These are phyloP conservation scores for Trichonephila inaurata DNA, from an alignment of 1,140 invertebrate genomes.

Conservation along the genomic window DNA sequence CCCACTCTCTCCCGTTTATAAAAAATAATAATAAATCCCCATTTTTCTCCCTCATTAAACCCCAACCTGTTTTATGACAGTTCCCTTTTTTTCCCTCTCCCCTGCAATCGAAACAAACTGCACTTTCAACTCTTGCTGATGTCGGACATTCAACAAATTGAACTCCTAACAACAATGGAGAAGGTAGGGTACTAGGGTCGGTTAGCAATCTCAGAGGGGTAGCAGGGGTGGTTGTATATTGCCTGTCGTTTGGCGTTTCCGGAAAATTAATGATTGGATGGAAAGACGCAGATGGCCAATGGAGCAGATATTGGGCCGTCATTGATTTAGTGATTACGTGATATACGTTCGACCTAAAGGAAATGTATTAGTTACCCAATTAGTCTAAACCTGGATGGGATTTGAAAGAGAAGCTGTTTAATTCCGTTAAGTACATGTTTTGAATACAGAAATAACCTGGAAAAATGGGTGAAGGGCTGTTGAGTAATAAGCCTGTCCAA, in stretches of 20 bases:
- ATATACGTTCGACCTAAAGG: background rate
- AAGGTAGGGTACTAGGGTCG: background rate
- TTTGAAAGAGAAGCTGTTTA: slow-evolving; percentile 10
- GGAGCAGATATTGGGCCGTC: slow-evolving; percentile 57
- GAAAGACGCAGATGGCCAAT: slow-evolving; percentile 51
- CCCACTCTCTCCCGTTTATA: no score
- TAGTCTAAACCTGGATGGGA: slow-evolving; percentile 46
- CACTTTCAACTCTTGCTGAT: no score
- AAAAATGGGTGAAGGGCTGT: background rate
- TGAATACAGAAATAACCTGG: background rate
- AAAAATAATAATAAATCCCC: no score
- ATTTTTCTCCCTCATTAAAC: no score
- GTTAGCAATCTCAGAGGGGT: background rate
- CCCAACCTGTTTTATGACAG: no score
- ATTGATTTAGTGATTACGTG: slow-evolving; percentile 69
- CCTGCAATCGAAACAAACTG: no score
- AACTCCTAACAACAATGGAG: background rate
- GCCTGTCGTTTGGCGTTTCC: slow-evolving; percentile 57
- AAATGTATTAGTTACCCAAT: slow-evolving; percentile 65
- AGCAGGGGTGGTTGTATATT: slow-evolving; percentile 9
- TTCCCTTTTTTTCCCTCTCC: no score
- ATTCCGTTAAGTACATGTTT: slow-evolving; percentile 13
- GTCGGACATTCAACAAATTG: no score
- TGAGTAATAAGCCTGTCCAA: no score
- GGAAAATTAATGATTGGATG: slow-evolving; percentile 61